phyloP scores from a whole-genome alignment of 2,113 vertebrate genomes.

The Myiagra hebetior region DNA sequence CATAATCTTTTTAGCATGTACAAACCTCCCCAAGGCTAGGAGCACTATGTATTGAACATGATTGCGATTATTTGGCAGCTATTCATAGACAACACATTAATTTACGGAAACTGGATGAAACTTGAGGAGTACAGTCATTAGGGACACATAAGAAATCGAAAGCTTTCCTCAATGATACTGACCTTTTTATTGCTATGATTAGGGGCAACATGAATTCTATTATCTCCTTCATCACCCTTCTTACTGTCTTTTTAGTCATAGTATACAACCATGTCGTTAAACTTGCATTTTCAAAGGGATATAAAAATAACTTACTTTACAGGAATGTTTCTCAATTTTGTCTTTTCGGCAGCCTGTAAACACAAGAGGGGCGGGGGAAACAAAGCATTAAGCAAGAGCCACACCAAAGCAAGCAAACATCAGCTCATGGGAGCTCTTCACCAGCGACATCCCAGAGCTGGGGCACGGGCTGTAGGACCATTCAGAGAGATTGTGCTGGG shows the following conservation, averaged over 20 bases:
- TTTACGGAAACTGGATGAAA: conserved; percentile 68
- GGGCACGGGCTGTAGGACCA: background rate
- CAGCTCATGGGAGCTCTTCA: background rate
- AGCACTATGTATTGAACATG: conserved; percentile 48
- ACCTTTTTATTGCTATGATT: conserved; percentile 7
- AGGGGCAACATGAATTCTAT: conserved; percentile 30
- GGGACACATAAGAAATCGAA: background rate
- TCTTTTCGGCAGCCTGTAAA: conserved; percentile 90
- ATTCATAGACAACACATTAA: conserved; percentile 63
- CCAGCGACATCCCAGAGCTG: background rate
- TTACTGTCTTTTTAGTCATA: background rate
- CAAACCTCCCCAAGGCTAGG: conserved; percentile 57
- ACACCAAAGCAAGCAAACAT: conserved; percentile 16
- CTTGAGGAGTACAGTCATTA: conserved; percentile 30
- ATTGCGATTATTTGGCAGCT: conserved; percentile 68
- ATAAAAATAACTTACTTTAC: conserved; percentile 85
- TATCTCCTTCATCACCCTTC: background rate
- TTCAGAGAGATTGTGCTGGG: background rate
- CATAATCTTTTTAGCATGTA: conserved; percentile 70
- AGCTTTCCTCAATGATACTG: conserved; percentile 5
- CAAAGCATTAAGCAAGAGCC: conserved; percentile 46
- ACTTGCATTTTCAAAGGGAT: conserved; percentile 25
- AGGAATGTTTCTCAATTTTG: conserved; percentile 86
- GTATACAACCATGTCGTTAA: background rate
- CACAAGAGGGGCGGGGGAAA: conserved; percentile 63